phyloP scores from a whole-genome alignment of 2,113 vertebrate genomes.

The Sylvia atricapilla region DNA sequence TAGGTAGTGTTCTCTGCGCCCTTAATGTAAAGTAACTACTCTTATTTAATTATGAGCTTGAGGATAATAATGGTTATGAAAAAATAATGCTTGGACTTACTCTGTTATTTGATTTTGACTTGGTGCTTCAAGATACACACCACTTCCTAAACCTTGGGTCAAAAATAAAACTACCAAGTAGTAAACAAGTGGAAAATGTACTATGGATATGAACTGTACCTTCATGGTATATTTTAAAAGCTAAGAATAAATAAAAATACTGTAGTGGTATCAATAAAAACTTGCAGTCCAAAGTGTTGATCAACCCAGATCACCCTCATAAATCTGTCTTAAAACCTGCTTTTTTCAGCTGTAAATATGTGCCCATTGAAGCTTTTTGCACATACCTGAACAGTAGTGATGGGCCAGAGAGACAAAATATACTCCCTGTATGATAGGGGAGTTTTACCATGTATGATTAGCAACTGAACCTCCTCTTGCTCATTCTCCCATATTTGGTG shows the following conservation, averaged over 20 bases:
- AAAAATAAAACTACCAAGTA: not conserved
- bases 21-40: not conserved
- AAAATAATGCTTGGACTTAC: not conserved
- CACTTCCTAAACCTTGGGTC: not conserved
- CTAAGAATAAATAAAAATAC: not conserved
- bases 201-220: not conserved
- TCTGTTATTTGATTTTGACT: not conserved
- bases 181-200: not conserved
- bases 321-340: not conserved
- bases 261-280: not conserved
- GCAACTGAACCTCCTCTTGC: not conserved
- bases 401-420: not conserved
- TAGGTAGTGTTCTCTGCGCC: not conserved
- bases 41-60: not conserved
- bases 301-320: not conserved
- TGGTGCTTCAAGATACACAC: not conserved
- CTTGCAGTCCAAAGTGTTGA: not conserved
- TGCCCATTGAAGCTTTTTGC: not conserved
- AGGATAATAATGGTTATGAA: not conserved
- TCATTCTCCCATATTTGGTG: rapidly evolving
- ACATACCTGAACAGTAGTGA: not conserved
- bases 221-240: not conserved
- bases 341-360: not conserved
- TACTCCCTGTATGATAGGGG: not conserved
- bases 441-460: not conserved